Conservation (phyloP, 2,888 invertebrate species). For the Pterobdella sp. region DNA sequence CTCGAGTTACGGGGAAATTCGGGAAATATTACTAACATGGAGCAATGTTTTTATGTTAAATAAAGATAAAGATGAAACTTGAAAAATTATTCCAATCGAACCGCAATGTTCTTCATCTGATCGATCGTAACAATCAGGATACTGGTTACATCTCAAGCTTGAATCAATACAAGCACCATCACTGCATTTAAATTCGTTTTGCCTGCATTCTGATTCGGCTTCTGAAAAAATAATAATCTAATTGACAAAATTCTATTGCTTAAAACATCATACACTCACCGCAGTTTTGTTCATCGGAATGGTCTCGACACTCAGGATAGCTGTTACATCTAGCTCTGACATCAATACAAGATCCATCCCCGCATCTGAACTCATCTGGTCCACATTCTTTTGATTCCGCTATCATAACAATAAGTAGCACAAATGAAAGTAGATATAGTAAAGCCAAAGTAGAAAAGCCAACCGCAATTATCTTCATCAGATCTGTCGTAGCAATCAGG, state of each 20-base stretch:
- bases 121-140: constrained; percentile 49
- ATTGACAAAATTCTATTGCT: neutral
- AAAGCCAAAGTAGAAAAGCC: too few species aligned
- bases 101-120: constrained; percentile 49
- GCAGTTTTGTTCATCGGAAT: constrained; percentile 50
- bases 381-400: constrained; percentile 7
- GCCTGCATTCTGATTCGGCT: neutral
- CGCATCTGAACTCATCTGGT: constrained; percentile 42
- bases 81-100: too few species aligned
- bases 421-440: too few species aligned
- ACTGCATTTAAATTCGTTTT: constrained; percentile 45
- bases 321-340: constrained; percentile 59
- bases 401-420: neutral
- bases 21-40: too few species aligned
- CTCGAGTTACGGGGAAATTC: too few species aligned
- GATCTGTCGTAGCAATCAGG: constrained; percentile 83
- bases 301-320: constrained; percentile 48
- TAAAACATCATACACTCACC: too few species aligned
- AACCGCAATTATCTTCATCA: constrained; percentile 70
- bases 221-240: too few species aligned
- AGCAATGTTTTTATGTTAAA: too few species aligned
- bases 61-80: too few species aligned
- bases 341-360: constrained; percentile 67
- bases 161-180: constrained; percentile 68
- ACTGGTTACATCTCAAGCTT: constrained; percentile 58